Evolutionary conservation across 2,888 invertebrate species (phyloP).

Genomic region (Nysson spinosus): DNA sequence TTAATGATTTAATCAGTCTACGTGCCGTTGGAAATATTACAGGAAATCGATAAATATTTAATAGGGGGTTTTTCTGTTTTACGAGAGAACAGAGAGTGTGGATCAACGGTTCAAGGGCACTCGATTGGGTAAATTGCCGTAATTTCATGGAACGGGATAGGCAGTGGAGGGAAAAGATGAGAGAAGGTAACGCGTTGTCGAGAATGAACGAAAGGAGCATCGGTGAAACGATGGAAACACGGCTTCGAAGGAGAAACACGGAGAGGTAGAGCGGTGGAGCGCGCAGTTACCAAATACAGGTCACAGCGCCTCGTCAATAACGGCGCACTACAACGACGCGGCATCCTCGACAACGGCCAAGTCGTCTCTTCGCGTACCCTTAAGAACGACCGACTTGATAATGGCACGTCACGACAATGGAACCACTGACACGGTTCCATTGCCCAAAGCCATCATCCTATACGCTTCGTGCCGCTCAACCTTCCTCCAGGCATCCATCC

Average conservation of each 20-base stretch:
- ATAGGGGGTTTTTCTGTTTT: too few species aligned
- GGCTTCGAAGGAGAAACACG: constrained; percentile 18
- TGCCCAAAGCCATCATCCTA: constrained; percentile 12
- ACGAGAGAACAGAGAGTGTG: too few species aligned
- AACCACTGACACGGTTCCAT: constrained; percentile 62
- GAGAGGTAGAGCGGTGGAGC: constrained; percentile 35
- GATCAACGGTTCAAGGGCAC: constrained; percentile 33
- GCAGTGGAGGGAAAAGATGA: not conserved
- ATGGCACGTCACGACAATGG: constrained; percentile 54
- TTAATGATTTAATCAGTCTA: too few species aligned
- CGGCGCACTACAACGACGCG: constrained; percentile 58
- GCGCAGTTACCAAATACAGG: constrained; percentile 70
- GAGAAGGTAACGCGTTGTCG: too few species aligned
- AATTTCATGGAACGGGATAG: constrained; percentile 18
- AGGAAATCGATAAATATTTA: constrained; percentile 7
- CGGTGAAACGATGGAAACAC: constrained; percentile 4
- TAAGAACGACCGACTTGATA: constrained; percentile 42
- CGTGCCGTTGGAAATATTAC: not conserved
- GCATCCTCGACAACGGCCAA: constrained; percentile 29
- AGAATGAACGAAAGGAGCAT: too few species aligned
- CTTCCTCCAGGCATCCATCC: not conserved
- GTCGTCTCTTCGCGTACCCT: constrained; percentile 23
- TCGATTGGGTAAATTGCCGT: constrained; percentile 22
- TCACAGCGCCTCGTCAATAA: constrained; percentile 72
- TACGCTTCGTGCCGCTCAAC: constrained; percentile 8